These are phyloP conservation scores for Xiphophorus maculatus DNA, from an alignment of 2,113 vertebrate species.

Conservation along the genomic window DNA sequence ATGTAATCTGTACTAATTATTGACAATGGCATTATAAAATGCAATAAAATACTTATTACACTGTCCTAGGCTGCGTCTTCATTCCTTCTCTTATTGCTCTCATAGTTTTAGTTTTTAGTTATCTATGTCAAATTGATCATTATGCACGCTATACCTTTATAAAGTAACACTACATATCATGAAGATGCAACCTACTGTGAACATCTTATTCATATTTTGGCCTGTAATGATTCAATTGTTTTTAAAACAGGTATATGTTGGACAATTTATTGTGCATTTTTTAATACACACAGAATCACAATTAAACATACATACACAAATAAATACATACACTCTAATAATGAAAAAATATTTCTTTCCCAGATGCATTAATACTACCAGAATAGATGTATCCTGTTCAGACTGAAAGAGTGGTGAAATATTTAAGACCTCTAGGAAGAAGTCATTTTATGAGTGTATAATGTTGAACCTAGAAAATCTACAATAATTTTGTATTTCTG, in stretches of 20 bases:
- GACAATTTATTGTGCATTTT: too few relatives aligned
- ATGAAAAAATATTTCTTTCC: too few relatives aligned
- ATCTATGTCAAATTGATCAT: background rate
- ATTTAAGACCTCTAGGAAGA: background rate
- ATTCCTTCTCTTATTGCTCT: constrained; percentile 22
- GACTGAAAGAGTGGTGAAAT: background rate
- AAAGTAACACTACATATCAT: too few relatives aligned
- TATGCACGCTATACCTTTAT: too few relatives aligned
- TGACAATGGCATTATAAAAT: constrained; percentile 93
- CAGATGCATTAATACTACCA: background rate
- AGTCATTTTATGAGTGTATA: background rate
- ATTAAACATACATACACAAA: too few relatives aligned
- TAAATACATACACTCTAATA: too few relatives aligned
- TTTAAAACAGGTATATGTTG: too few relatives aligned
- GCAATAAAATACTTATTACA: constrained; percentile 90
- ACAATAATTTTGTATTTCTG: background rate
- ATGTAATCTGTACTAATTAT: constrained; percentile 92
- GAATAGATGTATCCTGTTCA: background rate
- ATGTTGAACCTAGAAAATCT: too few relatives aligned
- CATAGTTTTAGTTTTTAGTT: background rate
- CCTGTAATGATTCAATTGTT: too few relatives aligned
- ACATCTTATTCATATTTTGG: too few relatives aligned
- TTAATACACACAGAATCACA: too few relatives aligned
- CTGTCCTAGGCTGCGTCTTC: constrained; percentile 64
- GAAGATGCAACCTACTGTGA: too few relatives aligned